Base-by-base conservation (phyloP, 1,140 invertebrate genomes). In the Lordiphosa mommai region DNA sequence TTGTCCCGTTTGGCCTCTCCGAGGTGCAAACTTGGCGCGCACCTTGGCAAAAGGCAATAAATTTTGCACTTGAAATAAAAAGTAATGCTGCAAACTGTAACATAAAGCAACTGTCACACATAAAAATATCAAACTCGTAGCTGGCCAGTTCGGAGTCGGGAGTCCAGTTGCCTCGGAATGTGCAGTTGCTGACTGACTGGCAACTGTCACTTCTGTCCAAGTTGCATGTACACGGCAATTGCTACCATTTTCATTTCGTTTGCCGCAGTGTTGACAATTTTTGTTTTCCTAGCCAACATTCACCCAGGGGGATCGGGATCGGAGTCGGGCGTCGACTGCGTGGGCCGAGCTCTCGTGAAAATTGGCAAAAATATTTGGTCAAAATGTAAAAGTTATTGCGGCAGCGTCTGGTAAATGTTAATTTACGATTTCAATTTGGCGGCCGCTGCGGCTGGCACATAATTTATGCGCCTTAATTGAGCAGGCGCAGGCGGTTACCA, bases 371-470 rank as follows among this genome's bases (percentile, higher is more conserved):
- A 84, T 84, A 84, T 84, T 84, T 84, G 79, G 79, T 69, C 79
- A 84, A 84, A 84, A 84, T 84, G 77, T 84, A 84, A 84, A 84
- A 84, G 77, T 76, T 80, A 80, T 71, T 56, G 76, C 77, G 33
- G 41, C 58, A 46, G 29, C 46, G 74, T 80, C 74, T 80, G 71
- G 77, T 72, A 84, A 84, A 84, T 84, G 79, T 84, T 84, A 84
- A 84, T 84, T 84, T 84, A 84, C 77, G 77, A 84, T 84, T 84
- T 85, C 77, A 84, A 84, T 84, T 84, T 84, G 79, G 74, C 74
- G 74, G 77, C 67, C 67, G 51, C 47, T 30, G 66, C 66, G 40
- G 46, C 57, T 61, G 70, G 33, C 46, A 77, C 73, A 82, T 84
- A 84, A 84, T 84, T 84, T 84, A 84, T 84, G 77, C 79, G 60